A percentile compares a stretch with the other conserved stretches of the same genome.
phyloP scores from a whole-genome alignment of 2,113 vertebrate genomes.

The Edolisoma coerulescens region DNA sequence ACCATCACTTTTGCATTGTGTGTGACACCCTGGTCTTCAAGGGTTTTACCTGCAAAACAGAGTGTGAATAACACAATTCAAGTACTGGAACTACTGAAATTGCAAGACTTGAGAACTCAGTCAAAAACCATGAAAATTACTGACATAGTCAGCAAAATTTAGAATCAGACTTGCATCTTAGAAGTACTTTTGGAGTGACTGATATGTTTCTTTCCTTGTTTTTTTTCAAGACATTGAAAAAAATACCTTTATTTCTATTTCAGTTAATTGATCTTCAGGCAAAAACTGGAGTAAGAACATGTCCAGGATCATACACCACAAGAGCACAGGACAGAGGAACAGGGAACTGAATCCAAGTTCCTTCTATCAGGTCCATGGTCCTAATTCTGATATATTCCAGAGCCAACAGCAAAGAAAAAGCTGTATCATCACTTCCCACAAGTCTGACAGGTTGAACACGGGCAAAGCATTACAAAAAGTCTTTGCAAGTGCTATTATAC shows the following conservation, averaged over 20 bases:
- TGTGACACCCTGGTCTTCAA: slow-evolving; percentile 85
- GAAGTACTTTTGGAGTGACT: not conserved
- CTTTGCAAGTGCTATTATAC: not conserved
- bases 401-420: not conserved
- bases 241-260: not conserved
- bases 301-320: not conserved
- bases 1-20: slow-evolving; percentile 94
- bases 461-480: not conserved
- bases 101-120: not conserved
- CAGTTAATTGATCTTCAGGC: not conserved
- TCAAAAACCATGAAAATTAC: not conserved
- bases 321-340: not conserved
- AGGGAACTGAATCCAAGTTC: not conserved
- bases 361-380: not conserved
- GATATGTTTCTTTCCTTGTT: not conserved
- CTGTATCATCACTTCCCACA: not conserved
- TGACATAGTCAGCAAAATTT: not conserved
- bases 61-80: not conserved
- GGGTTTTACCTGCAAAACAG: slow-evolving; percentile 69
- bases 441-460: not conserved
- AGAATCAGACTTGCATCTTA: not conserved
- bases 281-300: not conserved
- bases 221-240: not conserved
- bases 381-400: not conserved
- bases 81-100: not conserved